These are phyloP conservation scores for Thripadectes ignobilis DNA, from an alignment of 2,797 vertebrate species.

Conservation along the genomic window DNA sequence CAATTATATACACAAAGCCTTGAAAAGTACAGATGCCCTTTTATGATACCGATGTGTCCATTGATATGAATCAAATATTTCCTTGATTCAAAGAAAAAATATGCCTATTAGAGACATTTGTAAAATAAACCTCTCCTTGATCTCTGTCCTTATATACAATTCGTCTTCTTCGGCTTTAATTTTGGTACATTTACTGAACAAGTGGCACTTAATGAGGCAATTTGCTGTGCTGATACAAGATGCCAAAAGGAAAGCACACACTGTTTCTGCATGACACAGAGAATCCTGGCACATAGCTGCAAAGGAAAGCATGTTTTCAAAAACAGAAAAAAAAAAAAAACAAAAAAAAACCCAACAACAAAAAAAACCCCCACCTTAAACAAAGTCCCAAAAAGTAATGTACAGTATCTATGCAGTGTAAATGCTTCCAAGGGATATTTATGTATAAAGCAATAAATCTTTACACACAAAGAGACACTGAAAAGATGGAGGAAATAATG, in stretches of 20 bases:
- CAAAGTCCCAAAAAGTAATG: no score
- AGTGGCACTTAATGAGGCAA: conserved; percentile 29
- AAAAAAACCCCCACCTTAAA: not conserved
- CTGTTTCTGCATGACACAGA: not conserved
- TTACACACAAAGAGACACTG: not conserved
- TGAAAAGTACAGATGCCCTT: conserved; percentile 27
- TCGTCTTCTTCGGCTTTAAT: conserved; percentile 29
- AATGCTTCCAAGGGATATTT: not conserved
- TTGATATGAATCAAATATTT: conserved; percentile 28
- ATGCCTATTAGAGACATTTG: conserved; percentile 19
- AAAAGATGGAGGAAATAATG: not conserved
- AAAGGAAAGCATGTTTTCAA: not conserved
- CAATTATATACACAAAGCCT: conserved; percentile 15
- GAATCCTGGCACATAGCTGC: not conserved
- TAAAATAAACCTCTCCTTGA: conserved; percentile 56
- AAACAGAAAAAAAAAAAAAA: not conserved
- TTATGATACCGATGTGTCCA: conserved; percentile 5
- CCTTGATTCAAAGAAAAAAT: conserved; percentile 39
- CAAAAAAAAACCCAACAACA: no score
- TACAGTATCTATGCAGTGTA: not conserved
- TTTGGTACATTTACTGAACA: conserved; percentile 43
- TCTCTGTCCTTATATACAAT: conserved; percentile 25
- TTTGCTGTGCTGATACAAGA: not conserved
- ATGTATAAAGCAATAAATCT: not conserved
- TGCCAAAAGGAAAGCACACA: not conserved